Evolutionary conservation across 2,888 invertebrate genomes (phyloP).

Genomic region (Ligdia adustata): DNA sequence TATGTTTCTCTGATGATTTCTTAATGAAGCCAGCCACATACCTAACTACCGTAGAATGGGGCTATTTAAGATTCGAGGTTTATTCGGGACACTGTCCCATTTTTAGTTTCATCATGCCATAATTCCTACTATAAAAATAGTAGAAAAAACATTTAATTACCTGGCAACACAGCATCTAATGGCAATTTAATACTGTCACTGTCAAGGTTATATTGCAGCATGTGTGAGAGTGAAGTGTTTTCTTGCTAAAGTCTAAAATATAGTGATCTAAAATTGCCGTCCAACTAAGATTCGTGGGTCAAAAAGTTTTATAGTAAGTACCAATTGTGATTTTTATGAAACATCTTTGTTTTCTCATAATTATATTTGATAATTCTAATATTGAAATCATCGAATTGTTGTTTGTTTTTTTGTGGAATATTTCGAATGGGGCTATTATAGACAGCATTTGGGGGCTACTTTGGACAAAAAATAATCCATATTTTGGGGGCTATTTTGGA

Average conservation of each 20-base stretch:
- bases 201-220: conserved; percentile 11
- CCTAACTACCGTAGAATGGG: conserved; percentile 5
- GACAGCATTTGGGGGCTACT: conserved; percentile 14
- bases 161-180: conserved; percentile 12
- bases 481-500: conserved; percentile 14
- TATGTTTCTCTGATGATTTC: too few relatives aligned
- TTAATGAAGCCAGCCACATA: too few relatives aligned
- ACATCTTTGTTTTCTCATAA: conserved; percentile 14
- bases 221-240: conserved; percentile 14
- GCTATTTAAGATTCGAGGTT: conserved; percentile 13
- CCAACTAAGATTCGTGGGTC: conserved; percentile 14
- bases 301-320: conserved; percentile 15
- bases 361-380: conserved; percentile 2
- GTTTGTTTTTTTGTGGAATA: conserved; percentile 14
- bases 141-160: conserved; percentile 11
- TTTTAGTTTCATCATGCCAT: conserved; percentile 10
- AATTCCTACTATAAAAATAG: conserved; percentile 12
- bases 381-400: conserved; percentile 12
- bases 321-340: conserved; percentile 15
- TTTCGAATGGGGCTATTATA: conserved; percentile 17
- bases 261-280: conserved; percentile 14
- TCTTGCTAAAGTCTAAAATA: conserved; percentile 16
- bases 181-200: conserved; percentile 11
- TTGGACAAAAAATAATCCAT: conserved; percentile 15
- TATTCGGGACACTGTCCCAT: conserved; percentile 15